Conservation (phyloP, 2,888 invertebrate genomes). For the Brachyopa scutellaris region DNA sequence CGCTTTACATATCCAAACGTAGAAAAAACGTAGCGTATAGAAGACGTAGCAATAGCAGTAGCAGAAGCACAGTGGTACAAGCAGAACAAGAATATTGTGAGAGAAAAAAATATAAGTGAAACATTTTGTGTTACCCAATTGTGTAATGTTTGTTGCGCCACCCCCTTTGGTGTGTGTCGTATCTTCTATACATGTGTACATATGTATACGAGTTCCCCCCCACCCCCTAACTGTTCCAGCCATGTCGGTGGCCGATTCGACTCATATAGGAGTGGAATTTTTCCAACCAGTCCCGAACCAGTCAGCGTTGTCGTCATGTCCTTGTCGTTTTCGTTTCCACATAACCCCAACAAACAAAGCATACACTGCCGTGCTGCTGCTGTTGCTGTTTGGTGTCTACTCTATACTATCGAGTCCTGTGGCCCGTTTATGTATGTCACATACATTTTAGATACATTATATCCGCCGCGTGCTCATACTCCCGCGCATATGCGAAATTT, state of each 20-base stretch:
- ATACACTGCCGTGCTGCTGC: constrained; percentile 42
- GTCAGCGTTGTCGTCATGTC: constrained; percentile 64
- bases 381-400: constrained; percentile 38
- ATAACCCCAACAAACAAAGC: constrained; percentile 72
- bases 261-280: constrained; percentile 71
- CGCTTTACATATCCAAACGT: constrained; percentile 7
- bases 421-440: constrained; percentile 66
- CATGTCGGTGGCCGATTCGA: constrained; percentile 44
- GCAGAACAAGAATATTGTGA: constrained; percentile 28
- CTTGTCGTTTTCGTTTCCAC: constrained; percentile 71
- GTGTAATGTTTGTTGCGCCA: constrained; percentile 71
- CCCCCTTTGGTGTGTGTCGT: constrained; percentile 48
- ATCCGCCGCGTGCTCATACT: constrained; percentile 72
- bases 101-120: constrained; percentile 67
- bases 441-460: constrained; percentile 72
- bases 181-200: constrained; percentile 39
- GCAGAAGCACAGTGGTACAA: not conserved
- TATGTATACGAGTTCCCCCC: no score
- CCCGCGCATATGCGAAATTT: constrained; percentile 72
- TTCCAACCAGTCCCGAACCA: constrained; percentile 70
- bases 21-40: constrained; percentile 12
- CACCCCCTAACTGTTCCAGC: no score
- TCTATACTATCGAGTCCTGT: no score
- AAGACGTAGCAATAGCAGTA: constrained; percentile 3
- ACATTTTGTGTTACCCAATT: constrained; percentile 71